phyloP scores from a whole-genome alignment of 1,140 invertebrate genomes.

The Drosophila truncata region DNA sequence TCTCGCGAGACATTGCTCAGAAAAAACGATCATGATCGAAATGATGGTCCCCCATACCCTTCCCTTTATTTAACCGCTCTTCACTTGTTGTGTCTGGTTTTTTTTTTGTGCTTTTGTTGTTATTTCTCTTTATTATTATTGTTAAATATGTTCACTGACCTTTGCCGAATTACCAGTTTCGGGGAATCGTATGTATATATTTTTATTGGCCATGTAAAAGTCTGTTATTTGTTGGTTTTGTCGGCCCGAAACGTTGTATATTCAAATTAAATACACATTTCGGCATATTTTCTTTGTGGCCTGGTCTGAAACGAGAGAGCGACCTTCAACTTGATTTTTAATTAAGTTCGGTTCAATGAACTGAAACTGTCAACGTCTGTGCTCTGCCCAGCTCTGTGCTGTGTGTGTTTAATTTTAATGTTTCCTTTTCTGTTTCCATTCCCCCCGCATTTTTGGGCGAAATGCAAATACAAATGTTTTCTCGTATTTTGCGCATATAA shows the following conservation, averaged over 20 bases:
- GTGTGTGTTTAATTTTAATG: slow-evolving; percentile 50
- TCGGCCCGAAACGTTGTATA: slow-evolving; percentile 18
- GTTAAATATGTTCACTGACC: slow-evolving; percentile 79
- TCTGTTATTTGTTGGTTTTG: slow-evolving; percentile 16
- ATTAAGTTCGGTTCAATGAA: slow-evolving; percentile 82
- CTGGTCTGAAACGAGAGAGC: slow-evolving; percentile 21
- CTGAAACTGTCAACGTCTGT: slow-evolving; percentile 72
- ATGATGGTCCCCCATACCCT: slow-evolving; percentile 35
- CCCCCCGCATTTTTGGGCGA: not conserved
- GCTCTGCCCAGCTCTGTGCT: slow-evolving; percentile 20
- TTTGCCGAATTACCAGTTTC: slow-evolving; percentile 76
- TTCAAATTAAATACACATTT: slow-evolving; percentile 44
- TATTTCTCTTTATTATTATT: slow-evolving; percentile 51
- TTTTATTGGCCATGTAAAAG: slow-evolving; percentile 28
- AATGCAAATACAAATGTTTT: slow-evolving; percentile 49
- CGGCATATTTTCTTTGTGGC: slow-evolving; percentile 40
- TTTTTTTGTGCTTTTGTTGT: slow-evolving; percentile 45
- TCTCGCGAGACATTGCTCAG: slow-evolving; percentile 39
- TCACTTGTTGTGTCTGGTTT: slow-evolving; percentile 56
- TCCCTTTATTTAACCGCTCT: slow-evolving; percentile 5
- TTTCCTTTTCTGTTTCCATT: slow-evolving; percentile 38
- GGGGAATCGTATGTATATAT: slow-evolving; percentile 19
- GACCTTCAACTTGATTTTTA: slow-evolving; percentile 84
- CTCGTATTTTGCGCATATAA: slow-evolving; percentile 26
- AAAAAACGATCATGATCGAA: slow-evolving; percentile 63